phyloP scores from a whole-genome alignment of 2,113 vertebrate genomes.

The Chloropsis hardwickii region DNA sequence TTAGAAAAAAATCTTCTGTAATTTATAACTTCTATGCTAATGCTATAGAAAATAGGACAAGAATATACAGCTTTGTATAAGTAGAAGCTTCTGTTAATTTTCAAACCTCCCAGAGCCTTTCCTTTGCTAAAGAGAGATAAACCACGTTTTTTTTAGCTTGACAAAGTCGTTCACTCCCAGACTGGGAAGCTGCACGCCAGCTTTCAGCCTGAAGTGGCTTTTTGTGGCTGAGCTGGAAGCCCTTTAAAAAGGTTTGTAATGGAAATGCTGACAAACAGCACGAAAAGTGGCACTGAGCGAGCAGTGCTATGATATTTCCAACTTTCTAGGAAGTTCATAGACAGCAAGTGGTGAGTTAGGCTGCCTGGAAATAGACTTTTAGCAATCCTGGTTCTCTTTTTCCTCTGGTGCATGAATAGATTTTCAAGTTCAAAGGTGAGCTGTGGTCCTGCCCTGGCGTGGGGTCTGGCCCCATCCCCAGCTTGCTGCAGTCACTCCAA shows the following conservation, averaged over 20 bases:
- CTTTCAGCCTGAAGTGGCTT: constrained; percentile 56
- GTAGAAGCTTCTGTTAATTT: background rate
- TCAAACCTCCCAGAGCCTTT: background rate
- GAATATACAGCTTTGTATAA: background rate
- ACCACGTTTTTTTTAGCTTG: constrained; percentile 61
- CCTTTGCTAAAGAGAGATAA: constrained; percentile 42
- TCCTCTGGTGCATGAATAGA: background rate
- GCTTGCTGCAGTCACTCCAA: background rate
- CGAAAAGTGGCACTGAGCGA: constrained; percentile 18
- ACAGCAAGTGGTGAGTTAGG: background rate
- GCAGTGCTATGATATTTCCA: constrained; percentile 33
- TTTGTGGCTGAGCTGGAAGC: constrained; percentile 64
- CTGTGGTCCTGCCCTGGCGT: fast-evolving
- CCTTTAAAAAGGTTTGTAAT: constrained; percentile 60
- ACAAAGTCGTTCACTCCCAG: constrained; percentile 20
- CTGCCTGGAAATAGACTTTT: background rate
- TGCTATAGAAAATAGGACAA: background rate
- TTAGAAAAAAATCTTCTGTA: background rate
- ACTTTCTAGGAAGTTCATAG: constrained; percentile 53
- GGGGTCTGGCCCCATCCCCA: background rate
- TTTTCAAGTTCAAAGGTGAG: background rate
- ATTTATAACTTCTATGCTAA: background rate
- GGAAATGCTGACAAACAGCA: constrained; percentile 65
- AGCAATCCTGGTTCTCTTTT: background rate
- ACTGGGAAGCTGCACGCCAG: constrained; percentile 19